These are phyloP conservation scores for Odontamblyopus rebecca DNA, from an alignment of 2,797 vertebrate species.

Conservation along the genomic window DNA sequence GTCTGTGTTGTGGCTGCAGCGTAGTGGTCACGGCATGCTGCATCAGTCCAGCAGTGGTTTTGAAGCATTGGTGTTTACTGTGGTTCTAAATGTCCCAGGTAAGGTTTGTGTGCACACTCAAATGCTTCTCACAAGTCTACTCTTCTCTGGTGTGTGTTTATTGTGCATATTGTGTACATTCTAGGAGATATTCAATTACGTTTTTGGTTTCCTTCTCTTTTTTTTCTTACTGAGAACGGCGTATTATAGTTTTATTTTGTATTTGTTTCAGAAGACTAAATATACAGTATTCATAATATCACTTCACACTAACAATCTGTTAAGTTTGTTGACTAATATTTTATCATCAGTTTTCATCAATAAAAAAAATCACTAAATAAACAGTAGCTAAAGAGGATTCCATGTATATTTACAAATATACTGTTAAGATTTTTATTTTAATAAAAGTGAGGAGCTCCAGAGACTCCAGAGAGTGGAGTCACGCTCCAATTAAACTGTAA, in stretches of 20 bases:
- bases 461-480: too few species aligned
- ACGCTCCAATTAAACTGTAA: too few species aligned
- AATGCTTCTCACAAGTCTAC: constrained; percentile 23
- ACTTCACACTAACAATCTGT: constrained; percentile 1
- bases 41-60: constrained; percentile 66
- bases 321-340: neutral
- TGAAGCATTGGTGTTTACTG: constrained; percentile 65
- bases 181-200: constrained; percentile 26
- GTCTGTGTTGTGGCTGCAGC: constrained; percentile 72
- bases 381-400: neutral
- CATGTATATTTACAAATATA: neutral
- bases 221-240: constrained; percentile 27
- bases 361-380: neutral
- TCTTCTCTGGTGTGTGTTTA: constrained; percentile 21
- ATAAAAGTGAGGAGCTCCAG: neutral
- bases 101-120: constrained; percentile 72
- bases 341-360: constrained; percentile 1
- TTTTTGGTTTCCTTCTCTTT: constrained; percentile 55
- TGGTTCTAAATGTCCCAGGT: constrained; percentile 65
- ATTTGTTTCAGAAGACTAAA: neutral
- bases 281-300: neutral
- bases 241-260: neutral
- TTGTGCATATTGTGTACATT: constrained; percentile 47
- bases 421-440: neutral
- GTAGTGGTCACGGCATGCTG: constrained; percentile 76